Evolutionary conservation across 1,140 invertebrate genomes (phyloP), one percentile per base, ranked within the genome.

Genomic region (Halyomorpha halys): DNA sequence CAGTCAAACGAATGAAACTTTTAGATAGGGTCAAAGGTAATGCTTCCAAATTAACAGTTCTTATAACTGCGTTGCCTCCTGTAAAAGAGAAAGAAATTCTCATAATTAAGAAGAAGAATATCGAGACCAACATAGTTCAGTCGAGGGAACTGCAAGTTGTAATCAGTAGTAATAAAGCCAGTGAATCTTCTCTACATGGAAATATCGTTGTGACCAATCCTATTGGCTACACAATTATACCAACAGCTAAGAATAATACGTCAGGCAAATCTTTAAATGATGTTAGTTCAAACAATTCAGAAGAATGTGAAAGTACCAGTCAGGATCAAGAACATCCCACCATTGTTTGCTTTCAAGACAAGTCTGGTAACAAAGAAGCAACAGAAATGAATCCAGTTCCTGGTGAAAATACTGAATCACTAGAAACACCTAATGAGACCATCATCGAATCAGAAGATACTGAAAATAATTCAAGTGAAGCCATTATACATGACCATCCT

Each of bases 21-120:
- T 56, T 56, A 25, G 53, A 56, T 16, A 56, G 23, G 18, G 53
- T 56, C 6, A 56, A 56, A 27, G 53, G 23, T 5, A 56, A 21
- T 56, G 2, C 47, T 49, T 18, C 47, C 6, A 49, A 49, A 49
- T 23, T 56, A 15, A 25, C 53, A 5, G 53, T 56, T 6, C 19
- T 56, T 13, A 56, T 56, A 5, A 56, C 53, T 5, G 11, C 53
- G 3, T 23, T 56, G 4, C 19, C 53, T 25, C 53, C 53, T 23
- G 53, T 56, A 2, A 21, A 25, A 11, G 53, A 56, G 23, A 56
- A 56, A 5, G 53, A 56, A 25, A 9, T 25, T 5, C 23, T 56
- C 4, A 56, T 56, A 11, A 56, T 56, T 3, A 56, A 21, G 18
- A 56, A 56, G 14, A 56, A 56, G 23, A 56, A 56, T 56, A 5